Percentiles rank a stretch among this genome's conserved stretches.
Evolutionary conservation across 2,113 vertebrate species (phyloP).

Genomic region (Lichenostomus cassidix): DNA sequence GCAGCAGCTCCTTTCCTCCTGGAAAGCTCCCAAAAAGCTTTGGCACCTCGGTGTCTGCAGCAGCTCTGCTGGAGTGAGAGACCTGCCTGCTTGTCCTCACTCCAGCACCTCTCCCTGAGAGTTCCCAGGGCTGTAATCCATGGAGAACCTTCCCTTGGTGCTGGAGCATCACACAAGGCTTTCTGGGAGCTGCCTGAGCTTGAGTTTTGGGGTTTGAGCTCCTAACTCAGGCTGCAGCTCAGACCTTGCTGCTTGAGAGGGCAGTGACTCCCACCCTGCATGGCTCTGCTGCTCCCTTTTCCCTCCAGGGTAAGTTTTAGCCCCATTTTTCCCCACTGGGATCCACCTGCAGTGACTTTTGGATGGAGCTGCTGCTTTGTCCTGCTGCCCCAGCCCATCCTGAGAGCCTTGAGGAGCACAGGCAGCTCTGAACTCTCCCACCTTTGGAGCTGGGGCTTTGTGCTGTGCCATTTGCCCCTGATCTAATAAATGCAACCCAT

Average conservation of each 20-base stretch:
- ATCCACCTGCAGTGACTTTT: neutral
- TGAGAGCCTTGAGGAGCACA: neutral
- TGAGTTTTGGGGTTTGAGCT: neutral
- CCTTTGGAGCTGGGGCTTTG: conserved; percentile 6
- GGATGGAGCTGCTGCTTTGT: neutral
- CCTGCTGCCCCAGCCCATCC: neutral
- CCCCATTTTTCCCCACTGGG: neutral
- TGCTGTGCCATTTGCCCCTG: neutral
- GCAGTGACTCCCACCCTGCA: neutral
- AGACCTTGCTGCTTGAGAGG: neutral
- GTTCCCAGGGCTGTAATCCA: neutral
- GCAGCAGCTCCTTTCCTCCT: neutral
- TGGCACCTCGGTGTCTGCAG: fast-evolving
- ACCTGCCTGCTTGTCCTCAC: neutral
- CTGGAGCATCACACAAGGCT: neutral
- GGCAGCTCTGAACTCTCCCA: neutral
- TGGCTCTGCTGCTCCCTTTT: neutral
- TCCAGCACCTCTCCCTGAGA: fast-evolving
- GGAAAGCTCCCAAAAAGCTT: neutral
- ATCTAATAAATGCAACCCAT: conserved; percentile 55
- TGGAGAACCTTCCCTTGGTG: fast-evolving
- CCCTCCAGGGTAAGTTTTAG: neutral
- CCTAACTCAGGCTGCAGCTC: neutral
- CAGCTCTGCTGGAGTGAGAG: fast-evolving
- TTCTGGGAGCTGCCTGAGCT: neutral